Percentiles rank a stretch among this genome's conserved stretches.
Conservation (phyloP, 2,113 vertebrate genomes). For the Phycodurus eques region DNA sequence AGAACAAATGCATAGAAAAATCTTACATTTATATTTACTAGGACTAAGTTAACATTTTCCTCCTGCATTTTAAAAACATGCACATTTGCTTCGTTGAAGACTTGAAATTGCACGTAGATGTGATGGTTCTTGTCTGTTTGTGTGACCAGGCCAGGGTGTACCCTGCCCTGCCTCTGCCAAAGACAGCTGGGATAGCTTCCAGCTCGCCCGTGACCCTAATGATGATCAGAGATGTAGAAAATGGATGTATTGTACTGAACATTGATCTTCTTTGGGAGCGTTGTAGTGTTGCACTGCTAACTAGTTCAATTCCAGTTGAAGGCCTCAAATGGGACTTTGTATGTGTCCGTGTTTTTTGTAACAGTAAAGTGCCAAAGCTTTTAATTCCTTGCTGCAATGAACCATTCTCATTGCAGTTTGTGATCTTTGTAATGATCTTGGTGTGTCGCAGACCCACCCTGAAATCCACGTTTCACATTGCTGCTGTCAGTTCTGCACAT, state of each 20-base stretch:
- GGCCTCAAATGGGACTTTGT: not conserved
- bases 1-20: not conserved
- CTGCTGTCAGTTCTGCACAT: constrained; percentile 16
- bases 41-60: not conserved
- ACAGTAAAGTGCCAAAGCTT: not conserved
- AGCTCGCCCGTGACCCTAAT: not conserved
- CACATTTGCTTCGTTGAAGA: not conserved
- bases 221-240: not conserved
- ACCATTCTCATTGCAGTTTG: not conserved
- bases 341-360: not conserved
- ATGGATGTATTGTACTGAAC: not conserved
- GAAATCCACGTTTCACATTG: constrained; percentile 19
- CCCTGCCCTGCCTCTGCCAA: no score
- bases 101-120: not conserved
- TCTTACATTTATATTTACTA: not conserved
- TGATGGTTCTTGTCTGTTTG: not conserved
- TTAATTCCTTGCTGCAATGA: not conserved
- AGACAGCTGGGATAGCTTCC: not conserved
- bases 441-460: not conserved
- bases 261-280: not conserved
- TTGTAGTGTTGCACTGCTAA: not conserved
- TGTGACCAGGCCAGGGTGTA: not conserved
- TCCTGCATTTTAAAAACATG: not conserved
- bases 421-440: not conserved
- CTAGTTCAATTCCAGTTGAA: not conserved